These are phyloP conservation scores for Petroica traversi DNA, from an alignment of 2,113 vertebrate species.

Conservation along the genomic window DNA sequence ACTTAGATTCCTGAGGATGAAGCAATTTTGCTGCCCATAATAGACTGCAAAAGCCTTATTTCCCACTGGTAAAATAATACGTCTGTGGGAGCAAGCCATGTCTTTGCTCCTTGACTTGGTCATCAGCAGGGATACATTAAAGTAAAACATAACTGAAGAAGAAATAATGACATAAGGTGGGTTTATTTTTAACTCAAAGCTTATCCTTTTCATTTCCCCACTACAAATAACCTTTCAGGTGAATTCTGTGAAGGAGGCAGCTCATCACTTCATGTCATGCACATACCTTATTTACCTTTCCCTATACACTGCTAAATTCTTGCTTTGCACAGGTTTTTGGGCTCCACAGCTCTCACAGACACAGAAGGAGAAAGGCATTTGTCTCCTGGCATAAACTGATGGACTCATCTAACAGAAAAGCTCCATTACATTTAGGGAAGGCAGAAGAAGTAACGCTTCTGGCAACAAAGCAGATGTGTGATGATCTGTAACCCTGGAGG, in stretches of 20 bases:
- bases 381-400: not conserved
- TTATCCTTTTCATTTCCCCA: not conserved
- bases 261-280: not conserved
- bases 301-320: not conserved
- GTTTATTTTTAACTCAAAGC: not conserved
- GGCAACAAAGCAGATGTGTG: not conserved
- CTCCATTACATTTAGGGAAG: not conserved
- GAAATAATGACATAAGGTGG: not conserved
- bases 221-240: not conserved
- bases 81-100: conserved; percentile 7
- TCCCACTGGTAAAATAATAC: conserved; percentile 73
- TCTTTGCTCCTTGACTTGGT: conserved; percentile 69
- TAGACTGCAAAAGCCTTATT: conserved; percentile 66
- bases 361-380: not conserved
- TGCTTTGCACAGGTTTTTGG: not conserved
- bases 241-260: conserved; percentile 1
- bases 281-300: not conserved
- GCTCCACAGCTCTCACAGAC: not conserved
- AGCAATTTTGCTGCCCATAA: conserved; percentile 74
- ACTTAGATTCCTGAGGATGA: conserved; percentile 71
- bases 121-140: conserved; percentile 46
- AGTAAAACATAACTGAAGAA: conserved; percentile 14
- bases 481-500: not conserved
- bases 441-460: not conserved
- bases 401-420: not conserved